These are phyloP conservation scores for Sminthurides aquaticus DNA, from an alignment of 2,888 invertebrate species.

Conservation along the genomic window DNA sequence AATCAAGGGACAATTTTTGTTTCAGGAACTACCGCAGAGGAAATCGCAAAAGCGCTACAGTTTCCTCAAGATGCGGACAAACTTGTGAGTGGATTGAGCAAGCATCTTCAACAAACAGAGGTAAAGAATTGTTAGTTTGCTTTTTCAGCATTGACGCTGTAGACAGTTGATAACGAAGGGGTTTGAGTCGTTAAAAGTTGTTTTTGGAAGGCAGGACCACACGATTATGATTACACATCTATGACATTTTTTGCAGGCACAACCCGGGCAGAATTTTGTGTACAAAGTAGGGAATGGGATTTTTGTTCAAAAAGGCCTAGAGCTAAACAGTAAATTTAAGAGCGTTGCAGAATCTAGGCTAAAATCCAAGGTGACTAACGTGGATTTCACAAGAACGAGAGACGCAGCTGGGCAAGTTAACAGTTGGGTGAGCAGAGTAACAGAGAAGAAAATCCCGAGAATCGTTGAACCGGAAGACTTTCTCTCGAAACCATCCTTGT, in stretches of 20 bases:
- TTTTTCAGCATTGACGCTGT: not conserved
- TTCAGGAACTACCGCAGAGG: constrained; percentile 26
- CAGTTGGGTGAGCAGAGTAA: constrained; percentile 24
- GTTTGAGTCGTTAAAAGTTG: too few relatives aligned
- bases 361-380: constrained; percentile 3
- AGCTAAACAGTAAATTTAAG: constrained; percentile 13
- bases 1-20: too few relatives aligned
- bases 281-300: constrained; percentile 31
- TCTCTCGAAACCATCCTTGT: constrained; percentile 13
- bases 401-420: constrained; percentile 21
- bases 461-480: constrained; percentile 13
- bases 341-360: constrained; percentile 13
- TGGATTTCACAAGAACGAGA: constrained; percentile 14
- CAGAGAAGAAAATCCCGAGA: constrained; percentile 19
- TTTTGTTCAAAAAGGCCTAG: constrained; percentile 21
- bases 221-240: too few relatives aligned
- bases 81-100: constrained; percentile 21
- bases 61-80: constrained; percentile 24
- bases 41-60: constrained; percentile 22
- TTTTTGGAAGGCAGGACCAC: too few relatives aligned
- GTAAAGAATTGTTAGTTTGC: constrained; percentile 6
- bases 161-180: too few relatives aligned
- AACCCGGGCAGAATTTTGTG: constrained; percentile 15
- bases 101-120: constrained; percentile 19
- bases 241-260: constrained; percentile 8